Evolutionary conservation across 1,140 invertebrate species (phyloP), one percentile per base, ranked within the genome.

Genomic region (Drosophila ohnishii): DNA sequence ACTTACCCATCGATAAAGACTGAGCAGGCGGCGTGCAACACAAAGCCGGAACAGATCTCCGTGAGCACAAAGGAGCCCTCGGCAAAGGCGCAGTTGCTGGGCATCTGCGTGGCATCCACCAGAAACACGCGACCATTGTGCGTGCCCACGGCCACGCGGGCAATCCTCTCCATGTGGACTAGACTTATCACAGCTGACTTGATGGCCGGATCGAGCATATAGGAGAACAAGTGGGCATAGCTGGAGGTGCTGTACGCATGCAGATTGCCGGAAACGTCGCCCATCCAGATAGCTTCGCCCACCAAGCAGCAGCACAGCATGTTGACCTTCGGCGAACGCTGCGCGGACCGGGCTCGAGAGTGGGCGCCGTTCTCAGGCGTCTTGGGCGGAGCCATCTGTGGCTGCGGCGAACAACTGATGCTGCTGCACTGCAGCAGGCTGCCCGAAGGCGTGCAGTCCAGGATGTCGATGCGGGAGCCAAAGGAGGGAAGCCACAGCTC

Each of bases 191-290:
- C 94, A 92, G 16, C 93, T 91, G 80, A 94, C 92, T 74, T 93
- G 83, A 71, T 94, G 90, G 61, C 92, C 83, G 73, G 89, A 82
- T 94, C 94, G 10, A 94, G 76, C 61, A 92, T 90, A 66, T 94
- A 94, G 11, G 93, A 92, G 84, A 95, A 95, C 51, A 94, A 85
- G 83, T 93, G 93, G 34, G 85, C 90, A 65, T 93, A 94, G 83
- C 92, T 93, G 9, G 92, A 80, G 28, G 92, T 92, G 66, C 93
- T 94, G 76, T 96, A 97, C 1, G 96, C 95, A 80, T 97, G 95
- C 51, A 98, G 94, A 60, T 95, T 94, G 14, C 96, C 96, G 0
- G 93, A 92, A 59, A 95, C 95, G 91, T 98, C 97, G 0, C 97
- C 97, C 60, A 98, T 94, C 97, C 97, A 98, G 51, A 98, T 94